Evolutionary conservation across 2,888 invertebrate species (phyloP).

Genomic region (Drosophila incognita): DNA sequence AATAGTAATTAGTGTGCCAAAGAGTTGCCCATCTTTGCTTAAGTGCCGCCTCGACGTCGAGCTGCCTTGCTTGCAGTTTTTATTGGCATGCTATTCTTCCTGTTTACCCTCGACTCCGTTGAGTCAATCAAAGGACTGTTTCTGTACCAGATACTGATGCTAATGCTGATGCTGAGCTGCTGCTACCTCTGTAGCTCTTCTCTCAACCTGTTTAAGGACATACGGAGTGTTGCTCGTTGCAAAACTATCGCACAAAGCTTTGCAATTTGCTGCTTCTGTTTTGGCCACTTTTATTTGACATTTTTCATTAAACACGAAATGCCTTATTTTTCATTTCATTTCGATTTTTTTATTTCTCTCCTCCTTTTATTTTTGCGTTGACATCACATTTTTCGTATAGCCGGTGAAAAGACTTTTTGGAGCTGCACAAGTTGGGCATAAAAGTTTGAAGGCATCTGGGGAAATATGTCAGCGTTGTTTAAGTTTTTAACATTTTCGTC

Average conservation of each 20-base stretch:
- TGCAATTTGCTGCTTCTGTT: constrained; percentile 74
- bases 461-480: constrained; percentile 78
- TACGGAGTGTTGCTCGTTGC: constrained; percentile 41
- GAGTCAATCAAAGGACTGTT: constrained; percentile 9
- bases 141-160: constrained; percentile 4
- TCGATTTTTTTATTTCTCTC: constrained; percentile 11
- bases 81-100: constrained; percentile 47
- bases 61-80: constrained; percentile 59
- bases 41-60: constrained; percentile 35
- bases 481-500: constrained; percentile 75
- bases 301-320: constrained; percentile 80
- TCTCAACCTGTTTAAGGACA: constrained; percentile 56
- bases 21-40: constrained; percentile 63
- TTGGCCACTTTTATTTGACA: constrained; percentile 78
- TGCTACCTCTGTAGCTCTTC: background rate
- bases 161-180: constrained; percentile 4
- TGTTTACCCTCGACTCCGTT: background rate
- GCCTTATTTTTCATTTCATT: constrained; percentile 54
- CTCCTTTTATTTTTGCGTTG: constrained; percentile 55
- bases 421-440: constrained; percentile 56
- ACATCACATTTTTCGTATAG: constrained; percentile 75
- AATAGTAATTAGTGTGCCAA: constrained; percentile 78
- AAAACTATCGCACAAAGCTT: constrained; percentile 75
- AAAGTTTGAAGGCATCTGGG: constrained; percentile 79
- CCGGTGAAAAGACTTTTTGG: constrained; percentile 58